Base-by-base conservation (phyloP, 2,113 vertebrate genomes). In the Eidolon helvum region DNA sequence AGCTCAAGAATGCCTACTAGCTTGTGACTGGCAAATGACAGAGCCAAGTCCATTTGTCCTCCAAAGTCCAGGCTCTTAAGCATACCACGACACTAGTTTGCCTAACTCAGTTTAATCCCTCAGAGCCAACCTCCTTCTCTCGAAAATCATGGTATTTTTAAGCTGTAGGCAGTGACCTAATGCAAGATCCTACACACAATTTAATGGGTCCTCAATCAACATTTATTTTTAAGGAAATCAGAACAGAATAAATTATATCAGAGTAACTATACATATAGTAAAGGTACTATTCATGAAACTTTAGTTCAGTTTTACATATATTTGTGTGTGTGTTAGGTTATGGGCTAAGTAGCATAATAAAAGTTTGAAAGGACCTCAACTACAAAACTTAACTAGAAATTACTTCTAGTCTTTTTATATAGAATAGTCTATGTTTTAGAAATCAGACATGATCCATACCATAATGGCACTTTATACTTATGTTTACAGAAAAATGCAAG, bases 191-290 rank as follows among this genome's bases (percentile, higher is more conserved):
- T 91, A 68, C 18, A 87, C 28, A 38, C 68, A 87, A 75, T 28
- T 71, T 75, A 78, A 68, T 6, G 15, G 50, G 21, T 35, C 38
- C 48, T 35, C 30, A 88, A 38, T 30, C 68, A 90, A 87, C 40
- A 91, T 24, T 84, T 90, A 55, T 78, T 89, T 74, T 77, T 61
- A 96, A 94, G 40, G 16, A 91, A 92, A 91, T 68, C 15, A 88
- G 14, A 88, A 66, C 11, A 91, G 40, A 91, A 96, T 61, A 38
- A 85, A 84, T 5, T 4, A 26, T 30, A n/a, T 14, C 24, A 33
- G n/a, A 96, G 33, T 68, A 91, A 93, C 53, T 84, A 2, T 22
- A 83, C 11, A 66, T 1, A 91, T 1, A 91, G 18, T 50, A 65
- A 86, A 35, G 18, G 24, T 53, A 35, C 33, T 68, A 30, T 63